Evolutionary conservation across 2,888 invertebrate species (phyloP).

Genomic region (Branchellion lobata): DNA sequence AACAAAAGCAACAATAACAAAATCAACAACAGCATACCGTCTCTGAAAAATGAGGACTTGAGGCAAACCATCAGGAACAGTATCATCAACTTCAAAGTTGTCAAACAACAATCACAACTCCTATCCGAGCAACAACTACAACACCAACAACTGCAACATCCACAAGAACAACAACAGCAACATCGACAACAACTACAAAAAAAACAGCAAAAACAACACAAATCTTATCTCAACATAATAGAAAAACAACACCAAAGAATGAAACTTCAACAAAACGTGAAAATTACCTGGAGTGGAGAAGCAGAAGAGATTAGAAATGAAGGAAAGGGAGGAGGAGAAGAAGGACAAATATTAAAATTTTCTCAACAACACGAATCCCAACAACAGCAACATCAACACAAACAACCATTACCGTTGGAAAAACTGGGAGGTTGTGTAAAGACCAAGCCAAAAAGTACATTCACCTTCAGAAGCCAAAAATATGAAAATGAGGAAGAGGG

Average conservation of each 20-base stretch:
- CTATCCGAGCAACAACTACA: background rate
- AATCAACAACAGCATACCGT: background rate
- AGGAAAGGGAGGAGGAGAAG: no score
- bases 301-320: no score
- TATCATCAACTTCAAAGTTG: slow-evolving; percentile 45
- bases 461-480: background rate
- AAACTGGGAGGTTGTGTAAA: no score
- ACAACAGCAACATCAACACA: background rate
- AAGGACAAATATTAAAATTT: background rate
- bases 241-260: background rate
- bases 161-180: background rate
- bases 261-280: background rate
- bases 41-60: slow-evolving; percentile 29
- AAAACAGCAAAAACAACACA: background rate
- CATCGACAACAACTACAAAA: no score
- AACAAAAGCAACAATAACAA: background rate
- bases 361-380: background rate
- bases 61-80: slow-evolving; percentile 50
- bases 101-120: background rate
- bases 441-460: background rate
- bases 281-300: background rate
- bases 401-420: background rate
- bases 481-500: background rate
- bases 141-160: background rate
- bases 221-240: background rate